Evolutionary conservation across 2,888 invertebrate species (phyloP), one percentile per base, ranked within the genome.

Genomic region (Conchocele bisecta): DNA sequence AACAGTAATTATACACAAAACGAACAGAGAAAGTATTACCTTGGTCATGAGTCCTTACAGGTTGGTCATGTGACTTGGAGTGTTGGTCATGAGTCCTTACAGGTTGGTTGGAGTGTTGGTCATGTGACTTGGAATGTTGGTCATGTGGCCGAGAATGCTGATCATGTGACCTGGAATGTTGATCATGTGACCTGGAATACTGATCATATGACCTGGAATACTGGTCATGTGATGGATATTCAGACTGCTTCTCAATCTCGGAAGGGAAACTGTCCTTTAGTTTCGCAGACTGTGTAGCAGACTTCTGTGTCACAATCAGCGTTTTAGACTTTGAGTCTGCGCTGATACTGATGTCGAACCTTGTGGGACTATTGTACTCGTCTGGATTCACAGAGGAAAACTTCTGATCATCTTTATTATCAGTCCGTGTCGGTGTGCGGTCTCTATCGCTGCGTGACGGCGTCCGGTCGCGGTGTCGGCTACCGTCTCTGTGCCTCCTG

Each of bases 321-420:
- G 67, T 61, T n/a, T n/a, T n/a, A n/a, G n/a, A n/a, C 35, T 71
- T 75, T 15, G 35, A 59, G 1, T 65, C 64, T 29, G 75, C 78
- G 39, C 75, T 70, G 13, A 81, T 58, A 22, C 67, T 65, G n/a
- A 82, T 75, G 75, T 84, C 82, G 81, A 84, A 83, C 29, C 85
- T 71, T 11, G 83, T 82, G 13, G 82, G 78, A 64, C 75, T 81
- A 48, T 77, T 66, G 44, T 63, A 67, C 29, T 81, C 72, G n/a
- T 79, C 75, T 17, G 69, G 71, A 22, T 69, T 72, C 20, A 70
- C 58, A 17, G 31, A 37, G 31, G 60, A 42, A n/a, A n/a, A n/a
- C n/a, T n/a, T n/a, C n/a, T n/a, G n/a, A n/a, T n/a, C n/a, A n/a
- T n/a, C n/a, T 11, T n/a, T n/a, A n/a, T n/a, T n/a, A n/a, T n/a